phyloP scores from a whole-genome alignment of 1,140 invertebrate genomes.

The Meloidogyne hapla region DNA sequence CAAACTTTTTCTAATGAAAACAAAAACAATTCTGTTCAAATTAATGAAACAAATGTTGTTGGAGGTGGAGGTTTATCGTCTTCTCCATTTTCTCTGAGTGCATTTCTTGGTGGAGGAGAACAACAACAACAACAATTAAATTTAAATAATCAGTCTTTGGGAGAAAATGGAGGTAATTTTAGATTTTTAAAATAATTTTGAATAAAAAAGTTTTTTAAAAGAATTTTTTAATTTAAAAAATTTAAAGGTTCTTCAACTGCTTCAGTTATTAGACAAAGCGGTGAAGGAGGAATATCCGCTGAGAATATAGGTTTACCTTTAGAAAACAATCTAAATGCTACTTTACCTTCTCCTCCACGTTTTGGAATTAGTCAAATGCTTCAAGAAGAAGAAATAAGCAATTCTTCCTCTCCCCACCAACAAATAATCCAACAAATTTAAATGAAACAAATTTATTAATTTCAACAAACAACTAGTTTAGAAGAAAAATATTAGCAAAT shows the following conservation, averaged over 20 bases:
- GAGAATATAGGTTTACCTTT: neutral
- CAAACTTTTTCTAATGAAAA: neutral
- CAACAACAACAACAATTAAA: neutral
- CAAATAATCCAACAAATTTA: constrained; percentile 1
- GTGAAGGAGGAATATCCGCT: neutral
- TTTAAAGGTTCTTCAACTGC: neutral
- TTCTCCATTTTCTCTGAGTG: constrained; percentile 26
- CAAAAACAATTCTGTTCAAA: too few relatives aligned
- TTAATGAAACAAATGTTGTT: too few relatives aligned
- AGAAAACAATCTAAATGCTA: neutral
- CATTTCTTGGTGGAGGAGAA: constrained; percentile 22
- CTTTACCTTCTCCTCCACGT: neutral
- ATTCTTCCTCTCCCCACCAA: too few relatives aligned
- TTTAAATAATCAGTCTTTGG: neutral
- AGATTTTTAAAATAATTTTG: neutral
- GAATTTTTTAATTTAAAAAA: neutral
- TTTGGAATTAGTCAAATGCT: constrained; percentile 5
- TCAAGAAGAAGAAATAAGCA: neutral
- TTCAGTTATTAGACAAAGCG: neutral
- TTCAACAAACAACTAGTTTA: neutral
- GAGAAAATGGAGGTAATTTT: neutral
- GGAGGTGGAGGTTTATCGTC: neutral
- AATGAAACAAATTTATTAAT: neutral
- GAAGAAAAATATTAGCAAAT: neutral
- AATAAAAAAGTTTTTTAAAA: neutral